phyloP scores from a whole-genome alignment of 1,140 invertebrate genomes.

The Bombus cullumanus region DNA sequence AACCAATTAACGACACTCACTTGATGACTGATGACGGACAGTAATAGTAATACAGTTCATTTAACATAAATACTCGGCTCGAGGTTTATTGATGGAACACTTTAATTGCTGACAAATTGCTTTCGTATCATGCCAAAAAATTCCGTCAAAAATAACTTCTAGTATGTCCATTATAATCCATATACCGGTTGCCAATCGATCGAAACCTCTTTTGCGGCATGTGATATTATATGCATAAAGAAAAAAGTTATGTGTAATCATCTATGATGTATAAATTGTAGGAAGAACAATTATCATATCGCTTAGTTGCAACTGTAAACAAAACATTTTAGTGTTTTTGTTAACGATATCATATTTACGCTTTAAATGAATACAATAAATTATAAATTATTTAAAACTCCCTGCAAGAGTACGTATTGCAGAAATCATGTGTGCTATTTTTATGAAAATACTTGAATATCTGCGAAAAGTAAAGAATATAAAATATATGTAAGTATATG shows the following conservation, averaged over 20 bases:
- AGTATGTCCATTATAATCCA: background rate
- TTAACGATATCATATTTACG: background rate
- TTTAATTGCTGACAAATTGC: conserved; percentile 51
- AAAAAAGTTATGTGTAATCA: background rate
- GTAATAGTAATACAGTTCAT: conserved; percentile 3
- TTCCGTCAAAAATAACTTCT: conserved; percentile 25
- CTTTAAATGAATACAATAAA: background rate
- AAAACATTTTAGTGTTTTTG: background rate
- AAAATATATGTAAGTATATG: too few species aligned
- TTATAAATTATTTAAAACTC: background rate
- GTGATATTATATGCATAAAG: background rate
- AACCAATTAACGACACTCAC: conserved; percentile 8
- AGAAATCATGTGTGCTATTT: too few species aligned
- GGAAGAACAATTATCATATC: background rate
- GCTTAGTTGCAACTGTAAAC: background rate
- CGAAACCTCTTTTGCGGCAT: background rate
- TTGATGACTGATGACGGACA: conserved; percentile 1
- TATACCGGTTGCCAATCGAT: conserved; percentile 28
- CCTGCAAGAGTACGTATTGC: too few species aligned
- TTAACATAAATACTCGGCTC: background rate
- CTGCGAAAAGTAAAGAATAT: background rate
- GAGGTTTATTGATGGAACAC: conserved; percentile 27
- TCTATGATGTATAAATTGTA: background rate
- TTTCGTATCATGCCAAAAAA: conserved; percentile 44
- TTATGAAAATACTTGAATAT: background rate